Conservation (phyloP, 2,888 invertebrate species). For the Epinotia brunnichana region DNA sequence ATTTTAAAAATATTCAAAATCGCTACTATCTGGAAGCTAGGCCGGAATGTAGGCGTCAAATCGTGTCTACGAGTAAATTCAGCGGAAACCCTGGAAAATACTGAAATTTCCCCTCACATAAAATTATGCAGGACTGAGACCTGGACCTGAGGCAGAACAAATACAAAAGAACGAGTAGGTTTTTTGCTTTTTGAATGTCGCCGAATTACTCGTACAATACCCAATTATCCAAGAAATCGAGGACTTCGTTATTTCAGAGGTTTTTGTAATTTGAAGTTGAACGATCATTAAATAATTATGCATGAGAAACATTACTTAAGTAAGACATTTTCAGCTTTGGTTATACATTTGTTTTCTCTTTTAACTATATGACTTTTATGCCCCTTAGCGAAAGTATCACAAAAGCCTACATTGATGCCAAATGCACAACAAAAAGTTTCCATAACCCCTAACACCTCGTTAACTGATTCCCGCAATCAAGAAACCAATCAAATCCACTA, state of each 20-base stretch:
- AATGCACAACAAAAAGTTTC: constrained; percentile 8
- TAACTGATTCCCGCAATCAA: constrained; percentile 19
- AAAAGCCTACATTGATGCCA: neutral
- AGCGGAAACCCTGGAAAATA: no score
- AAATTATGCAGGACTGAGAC: no score
- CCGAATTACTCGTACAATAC: neutral
- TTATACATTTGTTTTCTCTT: no score
- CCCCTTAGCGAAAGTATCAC: no score
- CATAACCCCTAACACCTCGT: constrained; percentile 5
- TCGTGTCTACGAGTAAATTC: no score
- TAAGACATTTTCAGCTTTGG: no score
- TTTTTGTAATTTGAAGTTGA: neutral
- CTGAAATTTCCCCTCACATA: no score
- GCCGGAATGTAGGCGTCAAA: no score
- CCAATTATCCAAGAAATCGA: neutral
- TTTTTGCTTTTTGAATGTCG: neutral
- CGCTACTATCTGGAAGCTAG: no score
- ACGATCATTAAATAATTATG: neutral
- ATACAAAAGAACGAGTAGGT: neutral
- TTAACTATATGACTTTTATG: no score
- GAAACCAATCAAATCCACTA: constrained; percentile 25
- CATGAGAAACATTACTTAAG: neutral
- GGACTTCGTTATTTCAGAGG: neutral
- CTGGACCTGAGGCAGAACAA: neutral
- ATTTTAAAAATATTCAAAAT: no score